Evolutionary conservation across 2,888 invertebrate species (phyloP).

Genomic region (Acanthococcus lagerstroemiae): DNA sequence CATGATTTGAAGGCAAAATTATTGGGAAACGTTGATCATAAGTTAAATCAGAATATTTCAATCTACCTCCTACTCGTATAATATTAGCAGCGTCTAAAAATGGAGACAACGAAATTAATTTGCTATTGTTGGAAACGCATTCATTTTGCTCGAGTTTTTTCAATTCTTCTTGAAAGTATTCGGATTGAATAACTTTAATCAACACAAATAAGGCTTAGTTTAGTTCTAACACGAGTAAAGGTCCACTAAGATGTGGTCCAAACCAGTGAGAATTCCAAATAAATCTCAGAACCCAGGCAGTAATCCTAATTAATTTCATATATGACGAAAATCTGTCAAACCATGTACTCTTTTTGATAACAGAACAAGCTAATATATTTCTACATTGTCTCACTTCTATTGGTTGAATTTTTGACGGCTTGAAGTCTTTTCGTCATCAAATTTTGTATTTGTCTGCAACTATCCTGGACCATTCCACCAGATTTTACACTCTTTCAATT

Average conservation of each 20-base stretch:
- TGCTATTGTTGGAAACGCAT: not conserved
- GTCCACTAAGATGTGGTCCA: not conserved
- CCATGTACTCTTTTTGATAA: not conserved
- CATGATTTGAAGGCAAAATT: constrained; percentile 26
- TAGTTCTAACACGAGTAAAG: not conserved
- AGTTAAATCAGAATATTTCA: constrained; percentile 26
- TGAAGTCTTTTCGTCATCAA: not conserved
- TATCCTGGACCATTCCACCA: not conserved
- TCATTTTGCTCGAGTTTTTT: not conserved
- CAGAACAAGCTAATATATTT: not conserved
- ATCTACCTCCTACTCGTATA: constrained; percentile 35
- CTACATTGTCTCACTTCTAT: not conserved
- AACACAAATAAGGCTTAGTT: not conserved
- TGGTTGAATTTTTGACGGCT: not conserved
- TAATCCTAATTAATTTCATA: no score
- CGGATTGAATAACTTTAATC: not conserved
- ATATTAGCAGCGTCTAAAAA: constrained; percentile 33
- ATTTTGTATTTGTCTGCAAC: not conserved
- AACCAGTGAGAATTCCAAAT: constrained; percentile 1
- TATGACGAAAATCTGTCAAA: no score
- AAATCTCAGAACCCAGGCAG: no score
- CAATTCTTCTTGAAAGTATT: constrained; percentile 10
- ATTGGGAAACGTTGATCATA: constrained; percentile 31
- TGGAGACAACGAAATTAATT: constrained; percentile 23
- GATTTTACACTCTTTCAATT: not conserved